These are phyloP conservation scores for Coecobrya sp. DNA, from an alignment of 2,888 invertebrate species.

Conservation along the genomic window DNA sequence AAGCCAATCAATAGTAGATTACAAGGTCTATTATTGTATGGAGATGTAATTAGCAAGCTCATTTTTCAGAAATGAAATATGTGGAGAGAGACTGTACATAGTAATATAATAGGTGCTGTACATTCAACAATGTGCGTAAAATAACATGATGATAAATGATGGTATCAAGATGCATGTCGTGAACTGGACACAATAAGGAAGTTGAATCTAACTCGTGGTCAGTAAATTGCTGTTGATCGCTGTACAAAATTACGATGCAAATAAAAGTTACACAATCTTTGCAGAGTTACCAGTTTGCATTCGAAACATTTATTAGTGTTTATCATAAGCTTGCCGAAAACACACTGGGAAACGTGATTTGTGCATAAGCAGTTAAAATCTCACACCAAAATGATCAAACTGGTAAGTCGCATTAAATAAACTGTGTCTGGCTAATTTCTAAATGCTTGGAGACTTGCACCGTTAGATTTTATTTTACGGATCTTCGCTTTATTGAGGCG, in stretches of 20 bases:
- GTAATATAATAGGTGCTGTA: too few relatives aligned
- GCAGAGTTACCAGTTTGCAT: background rate
- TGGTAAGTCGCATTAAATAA: background rate
- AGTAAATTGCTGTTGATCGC: background rate
- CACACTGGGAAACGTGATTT: background rate
- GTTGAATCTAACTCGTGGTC: background rate
- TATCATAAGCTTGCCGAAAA: background rate
- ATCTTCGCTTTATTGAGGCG: too few relatives aligned
- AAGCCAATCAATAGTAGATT: constrained; percentile 27
- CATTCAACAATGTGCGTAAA: too few relatives aligned
- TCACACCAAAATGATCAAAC: background rate
- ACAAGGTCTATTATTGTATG: constrained; percentile 15
- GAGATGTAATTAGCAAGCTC: background rate
- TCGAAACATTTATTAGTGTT: background rate
- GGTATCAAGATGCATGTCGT: background rate
- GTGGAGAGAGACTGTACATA: too few relatives aligned
- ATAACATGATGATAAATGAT: background rate
- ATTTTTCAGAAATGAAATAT: background rate
- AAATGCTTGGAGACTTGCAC: too few relatives aligned
- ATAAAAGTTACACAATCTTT: background rate
- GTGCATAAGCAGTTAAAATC: background rate
- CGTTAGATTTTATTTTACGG: background rate
- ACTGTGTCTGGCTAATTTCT: too few relatives aligned
- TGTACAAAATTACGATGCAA: background rate
- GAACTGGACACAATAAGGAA: background rate